Conservation (phyloP, 1,140 invertebrate genomes). For the Bombus huntii region DNA sequence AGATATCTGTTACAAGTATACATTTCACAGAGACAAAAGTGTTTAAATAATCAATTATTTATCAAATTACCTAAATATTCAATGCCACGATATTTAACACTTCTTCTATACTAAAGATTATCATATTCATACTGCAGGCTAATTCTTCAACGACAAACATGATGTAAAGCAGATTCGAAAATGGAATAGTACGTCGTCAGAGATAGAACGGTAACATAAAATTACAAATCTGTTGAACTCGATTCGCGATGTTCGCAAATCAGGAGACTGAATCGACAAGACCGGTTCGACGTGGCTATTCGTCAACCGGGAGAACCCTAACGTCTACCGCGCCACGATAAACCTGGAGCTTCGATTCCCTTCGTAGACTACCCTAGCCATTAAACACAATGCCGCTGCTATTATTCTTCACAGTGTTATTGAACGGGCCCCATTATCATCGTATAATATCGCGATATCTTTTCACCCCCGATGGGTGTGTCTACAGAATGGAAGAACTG, state of each 20-base stretch:
- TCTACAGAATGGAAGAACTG: slow-evolving; percentile 57
- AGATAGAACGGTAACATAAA: not conserved
- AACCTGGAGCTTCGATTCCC: slow-evolving; percentile 65
- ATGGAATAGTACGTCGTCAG: not conserved
- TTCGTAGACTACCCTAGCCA: slow-evolving; percentile 65
- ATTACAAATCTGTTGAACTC: not conserved
- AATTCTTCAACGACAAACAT: too few relatives aligned
- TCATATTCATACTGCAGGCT: too few relatives aligned
- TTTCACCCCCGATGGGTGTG: slow-evolving; percentile 56
- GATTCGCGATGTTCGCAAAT: slow-evolving; percentile 11
- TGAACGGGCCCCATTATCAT: slow-evolving; percentile 70
- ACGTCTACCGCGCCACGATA: slow-evolving; percentile 55
- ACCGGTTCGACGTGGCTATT: slow-evolving; percentile 60
- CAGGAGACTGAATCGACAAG: slow-evolving; percentile 47
- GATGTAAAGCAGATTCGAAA: not conserved
- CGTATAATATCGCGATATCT: slow-evolving; percentile 74
- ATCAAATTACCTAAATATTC: too few relatives aligned
- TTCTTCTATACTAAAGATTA: too few relatives aligned
- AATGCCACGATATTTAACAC: too few relatives aligned
- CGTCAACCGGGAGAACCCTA: slow-evolving; percentile 62
- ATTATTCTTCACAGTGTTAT: slow-evolving; percentile 73
- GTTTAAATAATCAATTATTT: too few relatives aligned
- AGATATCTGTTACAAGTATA: too few relatives aligned
- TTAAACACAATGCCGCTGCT: slow-evolving; percentile 71
- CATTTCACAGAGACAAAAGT: too few relatives aligned